phyloP scores from a whole-genome alignment of 2,888 invertebrate species.

The Bombylius discolor region DNA sequence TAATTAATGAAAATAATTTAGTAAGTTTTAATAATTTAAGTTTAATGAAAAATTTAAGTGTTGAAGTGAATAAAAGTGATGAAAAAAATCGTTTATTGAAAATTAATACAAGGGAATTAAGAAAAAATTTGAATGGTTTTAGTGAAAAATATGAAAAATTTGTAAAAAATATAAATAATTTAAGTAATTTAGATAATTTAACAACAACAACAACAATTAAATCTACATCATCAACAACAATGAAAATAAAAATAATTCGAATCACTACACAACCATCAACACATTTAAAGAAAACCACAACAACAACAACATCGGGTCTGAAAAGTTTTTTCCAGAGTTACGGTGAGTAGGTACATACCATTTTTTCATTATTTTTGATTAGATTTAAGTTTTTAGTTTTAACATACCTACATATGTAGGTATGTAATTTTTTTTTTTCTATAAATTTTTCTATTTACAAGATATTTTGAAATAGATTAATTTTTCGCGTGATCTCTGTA shows the following conservation, averaged over 20 bases:
- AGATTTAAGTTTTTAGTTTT: neutral
- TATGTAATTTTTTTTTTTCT: too few relatives aligned
- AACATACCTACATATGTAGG: too few relatives aligned
- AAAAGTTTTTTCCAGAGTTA: slow-evolving; percentile 26
- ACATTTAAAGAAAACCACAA: neutral
- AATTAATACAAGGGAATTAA: neutral
- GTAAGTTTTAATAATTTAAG: neutral
- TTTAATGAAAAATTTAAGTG: too few relatives aligned
- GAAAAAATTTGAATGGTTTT: neutral
- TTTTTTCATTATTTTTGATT: neutral
- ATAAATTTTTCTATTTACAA: too few relatives aligned
- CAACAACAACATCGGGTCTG: neutral
- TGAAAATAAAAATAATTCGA: neutral
- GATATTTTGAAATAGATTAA: too few relatives aligned
- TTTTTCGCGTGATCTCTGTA: too few relatives aligned
- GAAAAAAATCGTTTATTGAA: neutral
- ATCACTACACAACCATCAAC: neutral
- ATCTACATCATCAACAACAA: neutral
- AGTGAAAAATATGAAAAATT: neutral
- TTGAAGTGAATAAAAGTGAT: neutral
- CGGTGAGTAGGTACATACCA: slow-evolving; percentile 28
- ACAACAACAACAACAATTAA: too few relatives aligned
- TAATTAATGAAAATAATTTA: neutral
- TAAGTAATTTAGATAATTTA: too few relatives aligned
- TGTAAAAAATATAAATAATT: neutral